Conservation (phyloP, 2,113 vertebrate genomes). For the Nanger granti region DNA sequence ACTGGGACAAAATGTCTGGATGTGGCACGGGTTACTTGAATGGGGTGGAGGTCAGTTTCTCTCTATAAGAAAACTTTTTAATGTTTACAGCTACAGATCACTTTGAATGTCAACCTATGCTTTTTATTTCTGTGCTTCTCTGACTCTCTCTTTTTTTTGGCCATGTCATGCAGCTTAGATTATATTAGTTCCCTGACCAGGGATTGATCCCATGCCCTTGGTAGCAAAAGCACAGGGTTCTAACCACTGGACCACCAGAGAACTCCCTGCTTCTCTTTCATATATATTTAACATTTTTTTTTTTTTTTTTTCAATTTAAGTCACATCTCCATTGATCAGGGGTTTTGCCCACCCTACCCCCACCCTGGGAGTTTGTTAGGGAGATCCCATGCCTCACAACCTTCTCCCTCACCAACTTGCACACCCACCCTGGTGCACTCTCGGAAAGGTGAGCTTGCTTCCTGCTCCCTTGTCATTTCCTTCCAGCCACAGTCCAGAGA, state of each 20-base stretch:
- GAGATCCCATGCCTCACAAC: background rate
- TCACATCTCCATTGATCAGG: background rate
- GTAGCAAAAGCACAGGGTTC: background rate
- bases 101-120: background rate
- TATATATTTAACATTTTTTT: background rate
- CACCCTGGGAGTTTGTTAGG: background rate
- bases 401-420: background rate
- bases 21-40: background rate
- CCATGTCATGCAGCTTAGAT: background rate
- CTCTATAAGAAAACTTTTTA: background rate
- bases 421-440: too few species aligned
- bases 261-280: background rate
- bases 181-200: background rate
- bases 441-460: background rate
- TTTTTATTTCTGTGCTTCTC: background rate
- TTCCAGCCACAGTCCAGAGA: background rate
- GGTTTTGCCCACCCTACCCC: rapidly evolving
- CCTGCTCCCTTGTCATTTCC: background rate
- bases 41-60: background rate
- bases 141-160: background rate
- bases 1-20: background rate
- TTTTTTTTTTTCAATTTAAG: background rate
- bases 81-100: background rate
- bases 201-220: background rate
- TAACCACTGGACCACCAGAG: background rate